These are phyloP conservation scores for Myotis lucifugus DNA, from an alignment of 2,113 vertebrate genomes.

Conservation along the genomic window DNA sequence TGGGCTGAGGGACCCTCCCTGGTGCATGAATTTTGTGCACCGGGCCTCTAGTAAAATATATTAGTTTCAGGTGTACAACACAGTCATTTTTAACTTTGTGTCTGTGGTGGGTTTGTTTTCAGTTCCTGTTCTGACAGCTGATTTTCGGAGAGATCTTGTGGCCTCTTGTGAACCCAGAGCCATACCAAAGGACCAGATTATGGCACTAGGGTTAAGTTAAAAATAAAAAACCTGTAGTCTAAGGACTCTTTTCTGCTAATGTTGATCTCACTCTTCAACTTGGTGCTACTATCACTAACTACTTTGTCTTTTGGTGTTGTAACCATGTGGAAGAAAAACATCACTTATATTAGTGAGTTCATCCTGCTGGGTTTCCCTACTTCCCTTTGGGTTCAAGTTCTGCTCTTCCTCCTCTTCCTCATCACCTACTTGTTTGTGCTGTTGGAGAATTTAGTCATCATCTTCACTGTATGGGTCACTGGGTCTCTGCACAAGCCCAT, in stretches of 20 bases:
- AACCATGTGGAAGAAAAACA: conserved; percentile 64
- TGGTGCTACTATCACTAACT: neutral
- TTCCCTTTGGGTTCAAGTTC: conserved; percentile 45
- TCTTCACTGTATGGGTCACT: conserved; percentile 71
- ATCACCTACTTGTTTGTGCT: conserved; percentile 73
- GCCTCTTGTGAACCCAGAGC: neutral
- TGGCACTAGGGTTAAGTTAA: neutral
- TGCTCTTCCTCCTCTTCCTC: conserved; percentile 74
- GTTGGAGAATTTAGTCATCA: conserved; percentile 74
- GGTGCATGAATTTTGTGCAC: no score
- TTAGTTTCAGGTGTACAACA: neutral
- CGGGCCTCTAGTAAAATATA: neutral
- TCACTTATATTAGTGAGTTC: conserved; percentile 72
- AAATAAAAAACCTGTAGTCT: neutral
- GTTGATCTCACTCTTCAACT: neutral
- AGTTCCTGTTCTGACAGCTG: neutral
- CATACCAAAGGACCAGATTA: neutral
- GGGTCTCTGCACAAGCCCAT: conserved; percentile 75
- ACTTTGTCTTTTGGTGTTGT: neutral
- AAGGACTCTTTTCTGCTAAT: neutral
- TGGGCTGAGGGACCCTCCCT: no score
- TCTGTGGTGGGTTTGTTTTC: neutral
- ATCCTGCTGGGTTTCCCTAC: conserved; percentile 78
- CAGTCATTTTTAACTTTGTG: neutral
- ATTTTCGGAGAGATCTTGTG: neutral